These are phyloP conservation scores for Cylas formicarius DNA, from an alignment of 1,140 invertebrate species.

Conservation along the genomic window DNA sequence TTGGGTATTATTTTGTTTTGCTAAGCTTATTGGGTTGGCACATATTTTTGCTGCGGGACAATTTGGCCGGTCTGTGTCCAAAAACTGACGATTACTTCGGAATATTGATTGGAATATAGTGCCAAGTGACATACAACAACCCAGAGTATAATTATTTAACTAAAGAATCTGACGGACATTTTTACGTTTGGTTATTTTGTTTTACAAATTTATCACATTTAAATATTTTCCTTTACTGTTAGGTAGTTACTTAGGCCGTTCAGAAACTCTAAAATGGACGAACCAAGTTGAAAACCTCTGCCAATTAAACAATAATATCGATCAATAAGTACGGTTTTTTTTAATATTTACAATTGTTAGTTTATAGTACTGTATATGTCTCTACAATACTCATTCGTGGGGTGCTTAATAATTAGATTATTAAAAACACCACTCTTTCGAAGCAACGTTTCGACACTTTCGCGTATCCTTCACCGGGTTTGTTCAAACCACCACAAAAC, in stretches of 20 bases:
- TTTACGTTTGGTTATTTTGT: conserved; percentile 16
- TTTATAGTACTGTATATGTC: too few relatives aligned
- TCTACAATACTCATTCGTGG: too few relatives aligned
- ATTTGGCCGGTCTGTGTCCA: not conserved
- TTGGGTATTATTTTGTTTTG: conserved; percentile 12
- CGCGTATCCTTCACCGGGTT: too few relatives aligned
- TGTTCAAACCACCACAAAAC: too few relatives aligned
- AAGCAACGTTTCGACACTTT: too few relatives aligned
- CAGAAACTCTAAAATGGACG: conserved; percentile 17
- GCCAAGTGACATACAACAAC: conserved; percentile 38
- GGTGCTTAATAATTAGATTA: too few relatives aligned
- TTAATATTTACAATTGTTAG: too few relatives aligned
- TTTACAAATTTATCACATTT: conserved; percentile 26
- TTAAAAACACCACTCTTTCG: too few relatives aligned
- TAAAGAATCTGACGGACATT: conserved; percentile 33
- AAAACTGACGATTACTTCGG: too few relatives aligned
- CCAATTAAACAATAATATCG: not conserved
- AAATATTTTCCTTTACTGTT: conserved; percentile 20
- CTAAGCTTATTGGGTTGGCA: not conserved
- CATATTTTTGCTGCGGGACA: not conserved
- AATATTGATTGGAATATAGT: too few relatives aligned
- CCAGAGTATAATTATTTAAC: conserved; percentile 25
- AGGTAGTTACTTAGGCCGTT: conserved; percentile 28
- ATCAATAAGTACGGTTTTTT: too few relatives aligned
- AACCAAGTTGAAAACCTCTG: not conserved